Evolutionary conservation across 2,113 vertebrate genomes (phyloP).

Genomic region (Anolis sagrei): DNA sequence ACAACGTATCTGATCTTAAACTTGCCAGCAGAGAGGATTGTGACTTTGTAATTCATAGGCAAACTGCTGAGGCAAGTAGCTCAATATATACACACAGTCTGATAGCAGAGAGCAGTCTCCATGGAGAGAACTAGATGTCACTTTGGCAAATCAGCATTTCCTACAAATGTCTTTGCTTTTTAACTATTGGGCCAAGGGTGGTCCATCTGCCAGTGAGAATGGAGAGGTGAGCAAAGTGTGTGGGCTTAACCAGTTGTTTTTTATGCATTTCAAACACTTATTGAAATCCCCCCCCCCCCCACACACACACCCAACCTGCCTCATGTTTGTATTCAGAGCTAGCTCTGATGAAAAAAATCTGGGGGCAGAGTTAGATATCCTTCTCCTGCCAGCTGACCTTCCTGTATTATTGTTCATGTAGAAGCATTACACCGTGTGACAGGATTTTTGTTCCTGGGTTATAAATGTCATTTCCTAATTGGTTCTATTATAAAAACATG

Average conservation of each 20-base stretch:
- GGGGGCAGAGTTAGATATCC: neutral
- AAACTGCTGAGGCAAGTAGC: constrained; percentile 53
- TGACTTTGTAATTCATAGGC: constrained; percentile 40
- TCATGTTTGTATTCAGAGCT: too few relatives aligned
- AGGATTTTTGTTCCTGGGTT: too few relatives aligned
- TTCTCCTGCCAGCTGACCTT: neutral
- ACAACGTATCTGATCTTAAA: constrained; percentile 53
- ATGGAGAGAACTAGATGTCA: neutral
- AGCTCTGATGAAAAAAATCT: too few relatives aligned
- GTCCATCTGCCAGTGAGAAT: neutral
- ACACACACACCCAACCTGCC: too few relatives aligned
- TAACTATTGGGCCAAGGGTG: neutral
- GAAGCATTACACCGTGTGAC: neutral
- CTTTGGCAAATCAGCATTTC: neutral
- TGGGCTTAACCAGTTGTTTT: neutral
- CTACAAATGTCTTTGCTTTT: neutral
- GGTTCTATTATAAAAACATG: too few relatives aligned
- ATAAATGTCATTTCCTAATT: too few relatives aligned
- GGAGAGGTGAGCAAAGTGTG: neutral
- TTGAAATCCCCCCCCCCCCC: too few relatives aligned
- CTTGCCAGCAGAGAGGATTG: constrained; percentile 50
- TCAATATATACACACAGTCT: constrained; percentile 23
- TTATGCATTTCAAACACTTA: neutral
- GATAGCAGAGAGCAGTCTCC: constrained; percentile 10
- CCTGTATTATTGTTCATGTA: neutral